Conservation (phyloP, 23 tunicate species). For the Ciona savignyi region DNA sequence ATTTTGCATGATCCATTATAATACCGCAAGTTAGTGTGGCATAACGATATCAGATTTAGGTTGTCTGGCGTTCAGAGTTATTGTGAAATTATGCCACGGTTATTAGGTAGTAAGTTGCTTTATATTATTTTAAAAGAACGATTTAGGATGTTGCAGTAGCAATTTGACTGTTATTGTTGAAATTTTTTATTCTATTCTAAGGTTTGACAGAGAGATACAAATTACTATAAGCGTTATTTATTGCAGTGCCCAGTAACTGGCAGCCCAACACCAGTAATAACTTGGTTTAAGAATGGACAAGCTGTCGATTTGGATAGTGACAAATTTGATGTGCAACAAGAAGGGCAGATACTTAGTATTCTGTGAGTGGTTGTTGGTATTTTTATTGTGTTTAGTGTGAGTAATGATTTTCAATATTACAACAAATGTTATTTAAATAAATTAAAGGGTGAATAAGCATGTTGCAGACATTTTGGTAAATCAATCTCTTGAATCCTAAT, state of each 20-base stretch:
- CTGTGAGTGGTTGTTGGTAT: slow-evolving; percentile 20
- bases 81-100: too few species aligned
- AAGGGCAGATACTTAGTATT: slow-evolving; percentile 50
- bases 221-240: background rate
- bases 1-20: too few species aligned
- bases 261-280: slow-evolving; percentile 68
- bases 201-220: background rate
- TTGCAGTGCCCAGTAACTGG: slow-evolving; percentile 87
- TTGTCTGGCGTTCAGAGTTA: too few species aligned
- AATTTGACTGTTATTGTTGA: background rate
- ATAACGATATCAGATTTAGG: too few species aligned
- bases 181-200: background rate
- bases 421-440: too few species aligned
- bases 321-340: slow-evolving; percentile 33
- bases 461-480: background rate
- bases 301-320: slow-evolving; percentile 25
- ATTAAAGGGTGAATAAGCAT: background rate
- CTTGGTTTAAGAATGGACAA: slow-evolving; percentile 90
- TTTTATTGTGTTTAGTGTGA: background rate
- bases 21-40: too few species aligned
- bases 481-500: background rate
- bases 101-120: too few species aligned
- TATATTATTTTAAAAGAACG: too few species aligned
- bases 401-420: too few species aligned
- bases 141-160: background rate